Base-by-base conservation (phyloP, 2,888 invertebrate genomes). In the Petrophora chlorosata region DNA sequence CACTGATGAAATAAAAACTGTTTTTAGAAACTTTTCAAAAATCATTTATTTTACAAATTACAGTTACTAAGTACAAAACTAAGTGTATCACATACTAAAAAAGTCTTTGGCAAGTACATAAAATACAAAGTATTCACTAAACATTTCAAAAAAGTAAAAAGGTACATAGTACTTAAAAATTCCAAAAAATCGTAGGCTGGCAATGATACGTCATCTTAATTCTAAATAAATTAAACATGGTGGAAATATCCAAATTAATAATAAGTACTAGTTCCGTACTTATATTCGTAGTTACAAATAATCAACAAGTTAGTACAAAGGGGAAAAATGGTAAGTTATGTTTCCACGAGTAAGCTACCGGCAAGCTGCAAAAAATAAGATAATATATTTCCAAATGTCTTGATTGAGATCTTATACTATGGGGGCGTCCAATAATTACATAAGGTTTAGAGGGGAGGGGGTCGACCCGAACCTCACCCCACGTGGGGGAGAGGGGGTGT, bases 31-130 rank as follows among this genome's bases (percentile, higher is more conserved):
- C 43, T 49, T 56, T 54, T 53, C 65, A 61, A 69, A 70, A 71
- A 64, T 67, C 44, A 65, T 76, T 76, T 76, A 73, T 70, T 75
- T 62, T 67, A 72, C 74, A 79, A 79, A 77, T 81, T 79, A 76
- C 73, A 69, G 75, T 73, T 84, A 84, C 73, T 83, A 85, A 72
- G 73, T 83, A 82, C 79, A 82, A 84, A 85, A 84, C 75, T 82
- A 82, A 85, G 76, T 75, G 76, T 88, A 89, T 89, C 85, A 88
- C 85, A 87, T 87, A 85, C 75, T 74, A 86, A 86, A 82, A 82
- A 85, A 82, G 79, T 89, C 89, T 90, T 89, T 90, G 89, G 89
- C 87, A 74, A 88, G 82, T 82, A 87, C 82, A 69, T 70, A 76
- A 70, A 67, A 76, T 80, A 84, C 76, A 63, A 66, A 60, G 48